Evolutionary conservation across 64 coral and sea anemone species (phyloP).

Genomic region (Trachythela sp.): DNA sequence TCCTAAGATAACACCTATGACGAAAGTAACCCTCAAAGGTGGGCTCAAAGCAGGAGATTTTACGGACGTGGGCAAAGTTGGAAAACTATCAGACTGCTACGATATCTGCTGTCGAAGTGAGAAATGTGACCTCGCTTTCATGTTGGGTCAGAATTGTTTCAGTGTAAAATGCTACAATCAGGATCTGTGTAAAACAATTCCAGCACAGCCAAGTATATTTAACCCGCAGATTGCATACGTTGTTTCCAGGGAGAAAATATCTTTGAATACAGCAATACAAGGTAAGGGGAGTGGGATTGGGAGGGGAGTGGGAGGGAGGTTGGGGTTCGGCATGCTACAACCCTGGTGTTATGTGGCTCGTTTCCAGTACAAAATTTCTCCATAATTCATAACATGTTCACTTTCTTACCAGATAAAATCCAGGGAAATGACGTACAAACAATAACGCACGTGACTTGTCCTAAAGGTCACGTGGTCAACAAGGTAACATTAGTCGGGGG

Average conservation of each 20-base stretch:
- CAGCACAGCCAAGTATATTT: slow-evolving; percentile 88
- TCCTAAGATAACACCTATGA: slow-evolving; percentile 60
- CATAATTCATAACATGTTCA: too few species aligned
- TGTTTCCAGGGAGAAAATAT: slow-evolving; percentile 53
- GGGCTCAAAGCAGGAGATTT: slow-evolving; percentile 94
- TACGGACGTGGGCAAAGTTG: slow-evolving; percentile 88
- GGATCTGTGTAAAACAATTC: slow-evolving; percentile 76
- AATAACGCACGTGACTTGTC: slow-evolving; percentile 49
- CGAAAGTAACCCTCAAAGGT: slow-evolving; percentile 89
- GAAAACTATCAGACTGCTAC: slow-evolving; percentile 85
- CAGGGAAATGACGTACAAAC: background rate
- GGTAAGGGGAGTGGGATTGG: background rate
- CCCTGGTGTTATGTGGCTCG: too few species aligned
- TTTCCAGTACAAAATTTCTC: too few species aligned
- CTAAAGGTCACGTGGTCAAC: slow-evolving; percentile 52
- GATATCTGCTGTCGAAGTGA: slow-evolving; percentile 74
- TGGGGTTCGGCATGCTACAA: too few species aligned
- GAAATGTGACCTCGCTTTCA: slow-evolving; percentile 88
- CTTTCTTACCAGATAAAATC: background rate
- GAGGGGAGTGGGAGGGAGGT: too few species aligned
- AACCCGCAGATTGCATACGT: slow-evolving; percentile 99
- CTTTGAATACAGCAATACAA: slow-evolving; percentile 8
- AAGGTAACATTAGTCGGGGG: slow-evolving; percentile 80
- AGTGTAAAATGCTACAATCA: slow-evolving; percentile 92
- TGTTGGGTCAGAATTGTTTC: slow-evolving; percentile 98